phyloP scores from a whole-genome alignment of 2,888 invertebrate species.

The Drosophila mimetica region DNA sequence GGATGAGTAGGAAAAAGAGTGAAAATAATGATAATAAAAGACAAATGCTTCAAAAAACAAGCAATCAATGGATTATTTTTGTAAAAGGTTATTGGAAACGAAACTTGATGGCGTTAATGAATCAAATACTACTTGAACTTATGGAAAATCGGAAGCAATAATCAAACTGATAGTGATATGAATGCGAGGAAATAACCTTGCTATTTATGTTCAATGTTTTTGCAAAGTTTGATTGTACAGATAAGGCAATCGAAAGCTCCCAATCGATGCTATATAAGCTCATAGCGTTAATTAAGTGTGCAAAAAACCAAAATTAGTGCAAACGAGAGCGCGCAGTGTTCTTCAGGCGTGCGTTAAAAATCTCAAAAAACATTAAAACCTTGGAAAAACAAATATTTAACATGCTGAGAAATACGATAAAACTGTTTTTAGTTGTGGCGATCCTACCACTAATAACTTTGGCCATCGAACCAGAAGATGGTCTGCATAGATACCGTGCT shows the following conservation, averaged over 20 bases:
- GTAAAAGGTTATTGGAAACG: not conserved
- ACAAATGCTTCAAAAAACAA: conserved; percentile 52
- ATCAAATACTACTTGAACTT: conserved; percentile 27
- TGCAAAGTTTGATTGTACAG: conserved; percentile 41
- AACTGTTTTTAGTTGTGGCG: conserved; percentile 16
- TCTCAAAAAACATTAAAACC: not conserved
- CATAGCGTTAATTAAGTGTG: conserved; percentile 5
- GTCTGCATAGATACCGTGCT: conserved; percentile 51
- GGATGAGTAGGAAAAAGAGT: conserved; percentile 32
- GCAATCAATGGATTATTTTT: conserved; percentile 3
- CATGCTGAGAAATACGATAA: conserved; percentile 8
- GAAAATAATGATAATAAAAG: conserved; percentile 51
- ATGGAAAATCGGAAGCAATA: conserved; percentile 48
- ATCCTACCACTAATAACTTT: conserved; percentile 19
- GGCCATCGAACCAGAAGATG: conserved; percentile 10
- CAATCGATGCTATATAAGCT: conserved; percentile 51
- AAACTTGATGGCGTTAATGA: not conserved
- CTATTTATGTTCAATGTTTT: conserved; percentile 17
- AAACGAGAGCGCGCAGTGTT: conserved; percentile 64
- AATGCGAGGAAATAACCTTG: conserved; percentile 56
- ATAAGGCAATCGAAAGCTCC: conserved; percentile 43
- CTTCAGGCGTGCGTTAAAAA: conserved; percentile 61
- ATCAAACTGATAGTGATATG: not conserved
- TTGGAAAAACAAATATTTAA: not conserved
- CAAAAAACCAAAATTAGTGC: conserved; percentile 44